Evolutionary conservation across 2,113 vertebrate species (phyloP), one percentile per base, ranked within the genome.

Genomic region (Pomatostomus ruficeps): DNA sequence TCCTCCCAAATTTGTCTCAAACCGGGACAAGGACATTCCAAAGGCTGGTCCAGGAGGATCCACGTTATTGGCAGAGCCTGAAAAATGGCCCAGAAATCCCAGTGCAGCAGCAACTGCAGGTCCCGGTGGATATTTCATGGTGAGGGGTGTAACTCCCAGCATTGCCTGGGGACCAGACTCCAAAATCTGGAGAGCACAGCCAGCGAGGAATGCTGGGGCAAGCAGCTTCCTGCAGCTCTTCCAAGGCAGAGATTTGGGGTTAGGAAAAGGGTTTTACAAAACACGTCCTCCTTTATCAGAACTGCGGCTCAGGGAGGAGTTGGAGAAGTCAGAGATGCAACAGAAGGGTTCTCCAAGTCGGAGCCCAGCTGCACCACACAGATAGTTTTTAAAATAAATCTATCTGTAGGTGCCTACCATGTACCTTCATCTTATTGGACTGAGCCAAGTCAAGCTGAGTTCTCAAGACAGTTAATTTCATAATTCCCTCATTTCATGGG

Each of bases 401-500:
- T 68, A 67, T 81, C 7, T 58, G 52, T 40, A 81, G 46, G 52
- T 85, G 35, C 77, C 77, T 85, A 54, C 74, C 40, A 0, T 59
- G 52, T 33, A 58, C 54, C 67, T 91, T 95, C 92, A 92, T 91
- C 89, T 91, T 94, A 83, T 90, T 88, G 83, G 67, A 51, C 35
- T 59, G 85, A 95, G 67, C 46, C 81, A 88, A 85, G 74, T 10
- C 91, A 79, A 54, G 74, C 84, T 89, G 89, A 93, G 85, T 21
- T 92, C 87, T 91, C 85, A 36, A 63, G 89, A 90, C 74, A 95
- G 71, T 89, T 95, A 85, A 89, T 93, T 94, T 91, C 54, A 9
- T 96, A 85, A 96, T 95, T 96, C 72, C n/a, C 55, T 95, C 79
- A 96, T 96, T 97, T 96, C 91, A 94, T 80, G 94, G 94, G 71